phyloP scores from a whole-genome alignment of 2,113 vertebrate species.

The western clawed frog (Xenopus tropicalis) region UCB_Xtro_10.0 CM004448.2:16944001-16944500 shows the following conservation, averaged over 20 bases:
- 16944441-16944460: no score
- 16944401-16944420: no score
- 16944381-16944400: no score
- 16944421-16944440: no score
- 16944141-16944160: slow-evolving; percentile 98
- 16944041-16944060: slow-evolving; percentile 80
- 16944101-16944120: slow-evolving; percentile 95
- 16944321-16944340: background rate
- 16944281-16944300: slow-evolving; percentile 26
- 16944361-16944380: no score
- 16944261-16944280: slow-evolving; percentile 7
- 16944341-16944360: no score
- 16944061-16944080: slow-evolving; percentile 85
- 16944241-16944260: slow-evolving; percentile 80
- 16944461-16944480: no score
- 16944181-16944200: slow-evolving; percentile 92
- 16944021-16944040: slow-evolving; percentile 83
- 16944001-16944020: slow-evolving; percentile 89
- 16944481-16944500: no score
- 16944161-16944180: slow-evolving; percentile 83
- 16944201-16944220: slow-evolving; percentile 71
- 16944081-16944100: slow-evolving; percentile 87
- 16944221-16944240: slow-evolving; percentile 77
- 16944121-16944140: slow-evolving; percentile 93
- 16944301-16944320: slow-evolving; percentile 20